These are phyloP conservation scores for Lophius piscatorius DNA, from an alignment of 2,113 vertebrate genomes.

Conservation along the genomic window DNA sequence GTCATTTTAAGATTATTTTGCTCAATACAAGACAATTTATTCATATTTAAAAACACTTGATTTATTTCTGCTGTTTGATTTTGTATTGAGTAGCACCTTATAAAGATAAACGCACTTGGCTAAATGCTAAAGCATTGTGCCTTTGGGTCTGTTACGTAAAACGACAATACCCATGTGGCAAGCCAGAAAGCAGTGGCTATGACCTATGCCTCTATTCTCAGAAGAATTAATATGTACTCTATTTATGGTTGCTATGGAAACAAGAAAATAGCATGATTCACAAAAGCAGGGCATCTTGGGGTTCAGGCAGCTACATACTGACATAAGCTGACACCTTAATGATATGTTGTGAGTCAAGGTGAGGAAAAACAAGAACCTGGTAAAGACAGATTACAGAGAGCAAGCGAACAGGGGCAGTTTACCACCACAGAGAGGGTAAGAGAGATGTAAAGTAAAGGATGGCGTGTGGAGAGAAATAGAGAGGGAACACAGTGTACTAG, in stretches of 20 bases:
- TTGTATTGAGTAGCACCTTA: not conserved
- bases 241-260: conserved; percentile 62
- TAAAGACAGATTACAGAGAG: conserved; percentile 34
- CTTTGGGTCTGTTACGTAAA: conserved; percentile 44
- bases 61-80: too few species aligned
- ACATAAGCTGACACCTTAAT: conserved; percentile 21
- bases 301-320: conserved; percentile 22
- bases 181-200: conserved; percentile 26
- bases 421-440: conserved; percentile 7
- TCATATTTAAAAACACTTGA: too few species aligned
- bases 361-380: conserved; percentile 39
- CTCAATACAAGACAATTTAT: too few species aligned
- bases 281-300: conserved; percentile 38
- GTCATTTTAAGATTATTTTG: too few species aligned
- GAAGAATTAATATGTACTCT: conserved; percentile 54
- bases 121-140: conserved; percentile 11
- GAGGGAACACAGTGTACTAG: conserved; percentile 7
- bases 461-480: conserved; percentile 4
- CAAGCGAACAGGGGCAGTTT: conserved; percentile 22
- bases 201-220: conserved; percentile 53
- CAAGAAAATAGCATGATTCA: conserved; percentile 34
- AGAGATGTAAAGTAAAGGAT: conserved; percentile 3
- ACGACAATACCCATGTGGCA: conserved; percentile 27
- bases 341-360: conserved; percentile 22
- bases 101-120: not conserved